phyloP scores from a whole-genome alignment of 2,797 vertebrate genomes.

The Gambusia yucatana region DNA sequence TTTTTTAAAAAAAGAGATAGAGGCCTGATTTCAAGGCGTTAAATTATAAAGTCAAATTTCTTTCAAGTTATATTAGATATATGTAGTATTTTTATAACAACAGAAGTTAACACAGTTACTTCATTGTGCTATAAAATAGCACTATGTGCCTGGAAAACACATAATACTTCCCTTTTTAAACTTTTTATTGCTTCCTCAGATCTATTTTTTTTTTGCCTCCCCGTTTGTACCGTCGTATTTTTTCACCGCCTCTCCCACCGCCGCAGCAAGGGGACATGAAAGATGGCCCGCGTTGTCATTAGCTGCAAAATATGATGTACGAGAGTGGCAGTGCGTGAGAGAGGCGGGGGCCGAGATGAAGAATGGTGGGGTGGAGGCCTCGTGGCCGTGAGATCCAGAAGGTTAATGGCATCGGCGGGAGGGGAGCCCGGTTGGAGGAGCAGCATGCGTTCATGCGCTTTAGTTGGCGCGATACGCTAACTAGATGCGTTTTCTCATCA shows the following conservation, averaged over 20 bases:
- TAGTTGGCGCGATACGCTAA: conserved; percentile 28
- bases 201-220: conserved; percentile 22
- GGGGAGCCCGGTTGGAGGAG: conserved; percentile 69
- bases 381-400: conserved; percentile 72
- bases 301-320: conserved; percentile 74
- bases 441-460: conserved; percentile 67
- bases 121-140: too few species aligned
- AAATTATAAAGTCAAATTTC: too few species aligned
- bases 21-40: too few species aligned
- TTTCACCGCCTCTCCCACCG: conserved; percentile 26
- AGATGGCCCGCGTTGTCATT: conserved; percentile 65
- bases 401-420: conserved; percentile 81
- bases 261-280: conserved; percentile 48
- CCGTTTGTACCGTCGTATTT: conserved; percentile 31
- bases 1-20: too few species aligned
- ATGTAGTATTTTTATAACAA: too few species aligned
- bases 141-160: too few species aligned
- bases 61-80: too few species aligned
- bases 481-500: conserved; percentile 56
- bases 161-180: too few species aligned
- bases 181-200: conserved; percentile 29
- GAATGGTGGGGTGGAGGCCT: conserved; percentile 61
- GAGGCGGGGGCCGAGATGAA: conserved; percentile 27
- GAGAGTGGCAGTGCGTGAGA: conserved; percentile 59
- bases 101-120: too few species aligned